Base-by-base conservation (phyloP, 2,113 vertebrate species). In the Colistium nudipinnis region DNA sequence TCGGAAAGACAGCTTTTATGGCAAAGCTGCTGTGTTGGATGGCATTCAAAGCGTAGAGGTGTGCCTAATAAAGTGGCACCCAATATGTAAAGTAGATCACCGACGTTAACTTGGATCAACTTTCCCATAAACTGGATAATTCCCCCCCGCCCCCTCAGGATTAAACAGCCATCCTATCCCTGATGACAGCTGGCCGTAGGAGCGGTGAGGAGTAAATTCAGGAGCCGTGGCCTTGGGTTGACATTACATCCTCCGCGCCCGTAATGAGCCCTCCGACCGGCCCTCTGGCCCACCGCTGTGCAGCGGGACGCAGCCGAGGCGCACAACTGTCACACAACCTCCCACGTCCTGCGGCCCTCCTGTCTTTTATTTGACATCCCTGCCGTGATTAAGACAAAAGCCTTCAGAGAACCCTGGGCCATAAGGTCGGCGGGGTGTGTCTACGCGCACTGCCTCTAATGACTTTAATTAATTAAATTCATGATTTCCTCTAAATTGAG, bases 401-500 rank as follows among this genome's bases (percentile, higher is more conserved):
- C 79, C 83, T 83, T 83, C 57, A 25, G 76, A 83, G 82, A 86
- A 85, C 83, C 55, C 20, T 20, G 17, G 80, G 79, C 82, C 82
- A 64, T 47, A 79, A 87, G 87, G 85, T 88, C 82, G 72, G 70
- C 48, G 5, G 79, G 7, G 33, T 72, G 77, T 80, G 62, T 62
- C 78, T 84, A 76, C 71, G 60, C 78, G 84, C 76, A 31, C 80
- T 19, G 70, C 74, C 81, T 76, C 82, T 92, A 91, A 91, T 92
- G 87, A 91, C 89, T 91, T 90, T 87, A 91, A 92, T 92, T 89
- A 90, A 92, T 92, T 92, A 76, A 90, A 90, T 87, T 85, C 87
- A 87, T 81, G 89, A 91, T 91, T 90, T 87, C 70, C 82, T 79
- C 82, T 81, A 91, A 91, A 92, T 92, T 92, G 89, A 92, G 88